Evolutionary conservation across 2,888 invertebrate genomes (phyloP).

Genomic region (Melanostoma scalare): DNA sequence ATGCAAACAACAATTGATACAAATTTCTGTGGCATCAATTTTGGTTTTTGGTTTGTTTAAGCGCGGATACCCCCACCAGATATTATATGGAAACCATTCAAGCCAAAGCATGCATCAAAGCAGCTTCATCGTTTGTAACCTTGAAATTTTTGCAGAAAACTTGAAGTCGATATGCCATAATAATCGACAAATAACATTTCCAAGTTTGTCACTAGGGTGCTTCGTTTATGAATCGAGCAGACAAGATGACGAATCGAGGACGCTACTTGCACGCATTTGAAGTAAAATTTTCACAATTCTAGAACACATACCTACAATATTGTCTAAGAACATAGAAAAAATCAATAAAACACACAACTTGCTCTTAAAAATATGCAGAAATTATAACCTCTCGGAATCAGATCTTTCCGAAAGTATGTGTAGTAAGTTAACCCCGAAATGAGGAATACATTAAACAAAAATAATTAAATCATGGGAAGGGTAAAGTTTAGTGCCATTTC

Average conservation of each 20-base stretch:
- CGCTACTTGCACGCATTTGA: background rate
- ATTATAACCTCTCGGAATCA: no score
- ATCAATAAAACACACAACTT: no score
- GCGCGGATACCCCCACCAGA: background rate
- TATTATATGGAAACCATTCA: slow-evolving; percentile 22
- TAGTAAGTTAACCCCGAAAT: background rate
- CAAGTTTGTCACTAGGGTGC: slow-evolving; percentile 26
- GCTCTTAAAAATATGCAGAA: no score
- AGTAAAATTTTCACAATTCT: no score
- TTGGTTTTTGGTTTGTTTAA: background rate
- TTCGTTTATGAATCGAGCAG: slow-evolving; percentile 1
- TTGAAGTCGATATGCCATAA: slow-evolving; percentile 54
- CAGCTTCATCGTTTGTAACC: slow-evolving; percentile 32
- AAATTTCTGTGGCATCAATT: slow-evolving; percentile 1
- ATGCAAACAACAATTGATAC: slow-evolving; percentile 30
- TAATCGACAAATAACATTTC: slow-evolving; percentile 42
- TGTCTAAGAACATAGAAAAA: no score
- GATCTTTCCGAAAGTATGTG: no score
- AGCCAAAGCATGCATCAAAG: slow-evolving; percentile 13
- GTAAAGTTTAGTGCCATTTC: background rate
- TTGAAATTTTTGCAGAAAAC: slow-evolving; percentile 54
- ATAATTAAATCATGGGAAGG: background rate
- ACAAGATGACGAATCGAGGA: background rate
- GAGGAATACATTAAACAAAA: slow-evolving; percentile 15
- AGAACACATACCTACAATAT: no score